These are phyloP conservation scores for Megaceryle torquata DNA, from an alignment of 2,113 vertebrate species.

Conservation along the genomic window DNA sequence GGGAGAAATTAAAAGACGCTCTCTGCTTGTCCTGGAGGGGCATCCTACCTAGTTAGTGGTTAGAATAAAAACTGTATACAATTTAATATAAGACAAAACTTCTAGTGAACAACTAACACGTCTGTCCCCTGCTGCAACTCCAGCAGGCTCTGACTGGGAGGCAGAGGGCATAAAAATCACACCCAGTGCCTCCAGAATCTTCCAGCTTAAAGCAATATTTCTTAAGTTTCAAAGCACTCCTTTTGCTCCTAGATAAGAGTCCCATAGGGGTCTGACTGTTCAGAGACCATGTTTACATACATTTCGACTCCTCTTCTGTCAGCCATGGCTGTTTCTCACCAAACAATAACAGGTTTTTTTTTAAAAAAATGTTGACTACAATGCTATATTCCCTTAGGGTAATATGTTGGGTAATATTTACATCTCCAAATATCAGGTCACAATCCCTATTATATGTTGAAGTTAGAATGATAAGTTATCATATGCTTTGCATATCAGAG, in stretches of 20 bases:
- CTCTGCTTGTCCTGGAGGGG: conserved; percentile 83
- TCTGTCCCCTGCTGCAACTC: conserved; percentile 72
- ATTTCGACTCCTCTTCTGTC: conserved; percentile 70
- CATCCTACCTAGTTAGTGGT: conserved; percentile 86
- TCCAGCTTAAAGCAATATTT: conserved; percentile 80
- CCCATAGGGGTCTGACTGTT: conserved; percentile 64
- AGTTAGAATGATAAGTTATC: conserved; percentile 85
- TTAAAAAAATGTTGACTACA: conserved; percentile 71
- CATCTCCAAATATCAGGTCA: conserved; percentile 86
- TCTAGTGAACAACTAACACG: conserved; percentile 79
- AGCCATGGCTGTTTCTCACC: conserved; percentile 71
- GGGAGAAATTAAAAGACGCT: conserved; percentile 72
- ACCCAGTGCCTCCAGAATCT: conserved; percentile 77
- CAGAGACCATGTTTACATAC: conserved; percentile 68
- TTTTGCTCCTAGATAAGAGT: conserved; percentile 73
- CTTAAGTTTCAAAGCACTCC: conserved; percentile 71
- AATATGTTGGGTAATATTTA: conserved; percentile 83
- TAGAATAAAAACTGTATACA: conserved; percentile 88
- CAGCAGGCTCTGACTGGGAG: conserved; percentile 78
- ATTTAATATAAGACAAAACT: conserved; percentile 85
- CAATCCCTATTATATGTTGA: conserved; percentile 84
- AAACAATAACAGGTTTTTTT: conserved; percentile 66
- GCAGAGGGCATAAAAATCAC: conserved; percentile 72
- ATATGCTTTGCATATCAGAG: conserved; percentile 87
- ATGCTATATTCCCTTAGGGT: conserved; percentile 81